Conservation (phyloP, 1,140 invertebrate genomes). For the Drosophila leontia region DNA sequence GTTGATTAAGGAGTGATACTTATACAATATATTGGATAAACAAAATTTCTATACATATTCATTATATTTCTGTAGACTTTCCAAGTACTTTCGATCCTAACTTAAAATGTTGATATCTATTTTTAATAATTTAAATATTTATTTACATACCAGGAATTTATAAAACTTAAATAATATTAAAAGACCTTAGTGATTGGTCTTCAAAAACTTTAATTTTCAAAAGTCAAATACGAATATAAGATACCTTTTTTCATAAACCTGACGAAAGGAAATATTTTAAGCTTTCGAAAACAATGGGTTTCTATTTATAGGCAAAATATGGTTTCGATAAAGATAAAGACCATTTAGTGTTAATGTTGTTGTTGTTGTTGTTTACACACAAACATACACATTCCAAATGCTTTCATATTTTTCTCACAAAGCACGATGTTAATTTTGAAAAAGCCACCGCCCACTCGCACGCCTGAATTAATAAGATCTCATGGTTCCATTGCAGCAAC, state of each 20-base stretch:
- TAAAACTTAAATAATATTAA: too few species aligned
- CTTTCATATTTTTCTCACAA: constrained; percentile 36
- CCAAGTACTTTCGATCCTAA: too few species aligned
- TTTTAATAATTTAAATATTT: too few species aligned
- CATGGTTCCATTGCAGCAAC: constrained; percentile 84
- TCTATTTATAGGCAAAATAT: constrained; percentile 7
- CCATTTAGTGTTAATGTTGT: constrained; percentile 28
- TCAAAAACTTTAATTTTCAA: background rate
- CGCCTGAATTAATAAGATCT: constrained; percentile 14
- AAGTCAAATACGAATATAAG: background rate
- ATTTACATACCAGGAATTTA: too few species aligned
- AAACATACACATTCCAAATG: constrained; percentile 30
- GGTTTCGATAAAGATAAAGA: constrained; percentile 1
- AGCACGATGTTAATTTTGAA: constrained; percentile 37
- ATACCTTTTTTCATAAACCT: background rate
- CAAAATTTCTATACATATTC: too few species aligned
- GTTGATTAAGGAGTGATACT: background rate
- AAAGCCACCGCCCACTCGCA: background rate
- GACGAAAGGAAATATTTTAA: background rate
- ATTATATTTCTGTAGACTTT: too few species aligned
- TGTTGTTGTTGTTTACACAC: constrained; percentile 31
- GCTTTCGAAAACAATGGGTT: background rate
- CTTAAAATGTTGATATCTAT: too few species aligned
- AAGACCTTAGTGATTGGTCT: background rate
- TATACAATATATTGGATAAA: too few species aligned